Evolutionary conservation across 2,888 invertebrate species (phyloP).

Genomic region (Tridacna crocea): DNA sequence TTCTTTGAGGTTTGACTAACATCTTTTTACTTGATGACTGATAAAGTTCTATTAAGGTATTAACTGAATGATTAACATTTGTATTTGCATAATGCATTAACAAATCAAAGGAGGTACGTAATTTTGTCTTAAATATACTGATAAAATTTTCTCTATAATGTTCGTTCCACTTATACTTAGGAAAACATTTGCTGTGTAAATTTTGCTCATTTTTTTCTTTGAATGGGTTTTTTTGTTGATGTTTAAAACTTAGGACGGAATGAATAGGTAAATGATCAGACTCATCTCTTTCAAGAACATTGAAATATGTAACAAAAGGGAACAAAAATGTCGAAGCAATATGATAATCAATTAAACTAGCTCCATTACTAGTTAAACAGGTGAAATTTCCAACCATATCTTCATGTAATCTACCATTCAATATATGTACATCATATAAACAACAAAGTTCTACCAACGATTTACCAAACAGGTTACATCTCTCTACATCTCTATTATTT

Average conservation of each 20-base stretch:
- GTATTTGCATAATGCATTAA: background rate
- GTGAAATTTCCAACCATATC: conserved; percentile 24
- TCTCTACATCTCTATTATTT: conserved; percentile 26
- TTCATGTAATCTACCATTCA: conserved; percentile 25
- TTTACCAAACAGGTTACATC: conserved; percentile 26
- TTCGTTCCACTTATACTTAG: conserved; percentile 3
- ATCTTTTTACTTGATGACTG: background rate
- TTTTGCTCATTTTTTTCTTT: background rate
- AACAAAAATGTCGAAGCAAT: conserved; percentile 1
- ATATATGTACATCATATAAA: conserved; percentile 26
- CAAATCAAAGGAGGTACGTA: background rate
- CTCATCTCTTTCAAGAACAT: conserved; percentile 11
- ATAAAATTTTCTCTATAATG: background rate
- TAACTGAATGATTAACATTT: background rate
- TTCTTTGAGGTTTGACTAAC: background rate
- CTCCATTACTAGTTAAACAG: conserved; percentile 25
- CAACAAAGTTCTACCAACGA: conserved; percentile 34
- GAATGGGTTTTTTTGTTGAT: background rate
- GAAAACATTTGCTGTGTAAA: background rate
- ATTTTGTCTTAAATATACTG: background rate
- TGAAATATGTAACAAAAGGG: conserved; percentile 15
- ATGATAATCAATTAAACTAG: conserved; percentile 18
- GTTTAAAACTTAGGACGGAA: background rate
- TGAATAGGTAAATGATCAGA: conserved; percentile 26
- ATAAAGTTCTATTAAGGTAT: background rate